Base-by-base conservation (phyloP, 2,888 invertebrate species). In the Caenorhabditis sp. region DNA sequence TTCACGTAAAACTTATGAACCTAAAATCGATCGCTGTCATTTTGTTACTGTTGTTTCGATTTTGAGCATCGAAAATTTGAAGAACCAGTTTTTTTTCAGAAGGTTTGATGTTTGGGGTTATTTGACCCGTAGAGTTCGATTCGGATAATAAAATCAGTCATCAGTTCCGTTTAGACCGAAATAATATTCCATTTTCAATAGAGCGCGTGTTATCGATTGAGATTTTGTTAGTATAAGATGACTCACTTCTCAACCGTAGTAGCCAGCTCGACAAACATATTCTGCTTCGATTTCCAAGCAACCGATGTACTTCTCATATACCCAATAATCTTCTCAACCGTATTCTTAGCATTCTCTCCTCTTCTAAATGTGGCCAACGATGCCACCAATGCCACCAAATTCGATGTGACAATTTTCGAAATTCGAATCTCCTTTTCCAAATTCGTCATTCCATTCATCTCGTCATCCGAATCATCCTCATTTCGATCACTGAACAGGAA, bases 201-300 rank as follows among this genome's bases (percentile, higher is more conserved):
- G n/a, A n/a, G n/a, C n/a, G n/a, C n/a, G n/a, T n/a, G n/a, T n/a
- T n/a, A n/a, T n/a, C n/a, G n/a, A n/a, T n/a, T n/a, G n/a, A n/a
- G n/a, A n/a, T n/a, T n/a, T n/a, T n/a, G n/a, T n/a, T n/a, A n/a
- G n/a, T n/a, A n/a, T 20, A 25, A 12, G 23, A 10, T 14, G 23
- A 31, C 38, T 17, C 14, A 72, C 65, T 66, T 76, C 10, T 73
- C 68, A 1, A 78, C 53, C 17, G 73, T 63, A 21, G 57, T 56
- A 1, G 27, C 38, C 52, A 79, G 31, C 36, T 70, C 72, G 10
- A 27, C 57, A 38, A 79, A 66, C 43, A 79, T 52, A 17, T 67
- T 65, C 54, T 79, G 79, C 21, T 77, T 69, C 1, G 79, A 63
- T 53, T 77, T 79, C 79, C 79, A 79, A 10, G 75, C 75, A 17